Conservation (phyloP, 2,113 vertebrate genomes). For the Neotoma lepida region DNA sequence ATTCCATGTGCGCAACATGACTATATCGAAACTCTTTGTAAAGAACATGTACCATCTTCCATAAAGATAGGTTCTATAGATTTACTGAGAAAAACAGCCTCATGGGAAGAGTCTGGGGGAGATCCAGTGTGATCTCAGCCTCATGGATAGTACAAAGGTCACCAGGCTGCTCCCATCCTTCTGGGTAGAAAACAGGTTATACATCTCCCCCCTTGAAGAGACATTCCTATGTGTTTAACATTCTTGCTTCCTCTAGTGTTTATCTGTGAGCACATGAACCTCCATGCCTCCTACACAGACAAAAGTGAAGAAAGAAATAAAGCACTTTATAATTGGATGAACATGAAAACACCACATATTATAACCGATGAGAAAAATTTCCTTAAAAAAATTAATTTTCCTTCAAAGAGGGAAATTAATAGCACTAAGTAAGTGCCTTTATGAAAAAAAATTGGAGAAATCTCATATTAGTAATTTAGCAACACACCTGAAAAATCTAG, state of each 20-base stretch:
- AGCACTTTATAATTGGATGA: neutral
- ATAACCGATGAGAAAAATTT: neutral
- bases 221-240: neutral
- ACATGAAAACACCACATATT: neutral
- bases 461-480: neutral
- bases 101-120: neutral
- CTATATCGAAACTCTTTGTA: neutral
- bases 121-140: neutral
- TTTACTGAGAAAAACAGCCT: neutral
- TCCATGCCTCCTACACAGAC: neutral
- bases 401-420: neutral
- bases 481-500: neutral
- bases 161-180: neutral
- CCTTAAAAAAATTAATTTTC: no score
- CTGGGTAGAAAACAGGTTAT: neutral
- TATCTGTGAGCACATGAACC: neutral
- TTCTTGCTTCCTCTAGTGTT: neutral
- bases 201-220: neutral
- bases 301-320: neutral
- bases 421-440: neutral
- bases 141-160: neutral
- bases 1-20: neutral
- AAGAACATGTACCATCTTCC: neutral
- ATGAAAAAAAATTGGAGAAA: neutral
- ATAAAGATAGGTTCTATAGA: neutral